phyloP scores from a whole-genome alignment of 2,113 vertebrate species.

The Channa maculata region DNA sequence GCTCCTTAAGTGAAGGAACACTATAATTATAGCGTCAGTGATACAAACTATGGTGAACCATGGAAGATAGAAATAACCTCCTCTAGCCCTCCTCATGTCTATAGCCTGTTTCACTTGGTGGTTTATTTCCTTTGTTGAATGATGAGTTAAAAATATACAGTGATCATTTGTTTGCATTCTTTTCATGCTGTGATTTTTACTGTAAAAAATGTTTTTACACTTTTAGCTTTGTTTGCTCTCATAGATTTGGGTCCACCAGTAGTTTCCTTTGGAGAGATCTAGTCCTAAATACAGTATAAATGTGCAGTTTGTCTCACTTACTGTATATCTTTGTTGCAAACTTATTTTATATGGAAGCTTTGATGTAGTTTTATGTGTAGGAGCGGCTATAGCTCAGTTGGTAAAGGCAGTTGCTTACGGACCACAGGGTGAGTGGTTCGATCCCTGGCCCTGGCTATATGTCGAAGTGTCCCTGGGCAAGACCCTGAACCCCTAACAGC shows the following conservation, averaged over 20 bases:
- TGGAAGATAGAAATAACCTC: conserved; percentile 32
- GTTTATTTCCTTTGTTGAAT: conserved; percentile 32
- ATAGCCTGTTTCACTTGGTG: conserved; percentile 29
- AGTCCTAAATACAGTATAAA: not conserved
- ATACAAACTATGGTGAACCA: conserved; percentile 46
- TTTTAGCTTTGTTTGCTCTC: not conserved
- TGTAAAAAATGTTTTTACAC: not conserved
- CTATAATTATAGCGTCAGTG: conserved; percentile 55
- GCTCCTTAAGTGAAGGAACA: conserved; percentile 49
- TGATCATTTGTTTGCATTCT: conserved; percentile 1
- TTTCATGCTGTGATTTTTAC: not conserved
- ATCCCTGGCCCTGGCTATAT: too few species aligned
- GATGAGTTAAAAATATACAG: conserved; percentile 2
- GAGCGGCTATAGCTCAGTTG: too few species aligned
- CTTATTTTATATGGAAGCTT: too few species aligned
- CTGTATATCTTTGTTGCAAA: not conserved
- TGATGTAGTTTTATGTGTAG: too few species aligned
- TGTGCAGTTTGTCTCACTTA: not conserved
- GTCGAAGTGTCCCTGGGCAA: too few species aligned
- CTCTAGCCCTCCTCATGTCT: conserved; percentile 18
- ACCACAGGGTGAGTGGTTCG: too few species aligned
- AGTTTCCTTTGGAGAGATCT: not conserved
- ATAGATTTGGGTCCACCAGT: not conserved
- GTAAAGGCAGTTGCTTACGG: too few species aligned
- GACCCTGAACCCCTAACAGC: too few species aligned